These are phyloP conservation scores for Lipotes vexillifer DNA, from an alignment of 2,113 vertebrate genomes.

Conservation along the genomic window DNA sequence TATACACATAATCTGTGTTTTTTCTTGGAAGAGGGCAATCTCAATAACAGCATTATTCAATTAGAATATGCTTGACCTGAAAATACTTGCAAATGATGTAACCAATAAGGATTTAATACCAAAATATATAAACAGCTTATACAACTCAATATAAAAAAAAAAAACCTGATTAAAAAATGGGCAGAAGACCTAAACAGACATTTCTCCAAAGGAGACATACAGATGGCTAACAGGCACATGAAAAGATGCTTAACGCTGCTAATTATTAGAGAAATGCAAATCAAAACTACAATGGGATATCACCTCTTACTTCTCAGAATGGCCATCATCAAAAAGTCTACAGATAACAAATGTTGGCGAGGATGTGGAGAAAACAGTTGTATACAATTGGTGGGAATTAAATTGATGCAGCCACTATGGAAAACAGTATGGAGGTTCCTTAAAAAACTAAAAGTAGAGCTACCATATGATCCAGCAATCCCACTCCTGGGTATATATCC, in stretches of 20 bases:
- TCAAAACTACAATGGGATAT: neutral
- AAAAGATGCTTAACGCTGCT: too few relatives aligned
- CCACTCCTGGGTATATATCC: neutral
- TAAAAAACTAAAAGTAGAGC: neutral
- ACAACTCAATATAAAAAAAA: neutral
- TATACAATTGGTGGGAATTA: neutral
- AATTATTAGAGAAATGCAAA: neutral
- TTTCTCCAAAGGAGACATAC: too few relatives aligned
- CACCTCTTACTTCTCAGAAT: neutral
- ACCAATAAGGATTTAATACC: neutral
- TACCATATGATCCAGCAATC: neutral
- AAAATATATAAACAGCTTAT: neutral
- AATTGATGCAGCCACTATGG: neutral
- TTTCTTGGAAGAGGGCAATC: neutral
- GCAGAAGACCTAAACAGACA: too few relatives aligned
- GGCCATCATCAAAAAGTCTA: neutral
- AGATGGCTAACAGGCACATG: too few relatives aligned
- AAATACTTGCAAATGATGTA: neutral
- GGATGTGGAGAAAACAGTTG: neutral
- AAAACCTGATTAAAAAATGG: too few relatives aligned
- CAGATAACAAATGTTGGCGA: neutral
- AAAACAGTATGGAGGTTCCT: neutral
- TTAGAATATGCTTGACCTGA: neutral
- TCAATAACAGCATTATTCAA: neutral
- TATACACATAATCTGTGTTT: neutral